A percentile compares a stretch with the other conserved stretches of the same genome.
Conservation (phyloP, 2,797 vertebrate species). For the Acipenser transmontanus region DNA sequence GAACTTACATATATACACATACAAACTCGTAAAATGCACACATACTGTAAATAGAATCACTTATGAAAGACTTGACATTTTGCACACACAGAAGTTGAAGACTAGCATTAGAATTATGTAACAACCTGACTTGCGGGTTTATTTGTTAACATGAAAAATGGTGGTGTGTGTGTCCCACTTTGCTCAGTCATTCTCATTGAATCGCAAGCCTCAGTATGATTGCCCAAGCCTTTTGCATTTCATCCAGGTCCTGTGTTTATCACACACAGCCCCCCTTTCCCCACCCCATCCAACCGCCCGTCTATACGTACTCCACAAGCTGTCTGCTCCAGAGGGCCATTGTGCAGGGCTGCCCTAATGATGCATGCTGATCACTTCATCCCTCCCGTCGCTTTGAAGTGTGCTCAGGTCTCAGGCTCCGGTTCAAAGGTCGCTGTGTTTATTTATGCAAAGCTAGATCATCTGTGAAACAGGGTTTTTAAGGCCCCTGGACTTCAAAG, state of each 20-base stretch:
- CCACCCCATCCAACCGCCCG: slow-evolving; percentile 18
- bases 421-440: slow-evolving; percentile 59
- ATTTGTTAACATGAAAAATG: too few relatives aligned
- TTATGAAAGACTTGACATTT: too few relatives aligned
- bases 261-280: not conserved
- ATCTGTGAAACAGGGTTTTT: slow-evolving; percentile 51
- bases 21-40: too few relatives aligned
- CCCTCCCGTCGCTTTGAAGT: slow-evolving; percentile 51
- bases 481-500: slow-evolving; percentile 51
- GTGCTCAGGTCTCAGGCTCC: slow-evolving; percentile 49
- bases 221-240: slow-evolving; percentile 44
- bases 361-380: slow-evolving; percentile 51
- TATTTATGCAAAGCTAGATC: slow-evolving; percentile 63
- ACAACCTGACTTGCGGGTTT: too few relatives aligned
- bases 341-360: slow-evolving; percentile 35
- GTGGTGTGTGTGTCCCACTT: too few relatives aligned
- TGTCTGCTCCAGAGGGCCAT: slow-evolving; percentile 15
- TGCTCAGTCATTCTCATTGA: too few relatives aligned
- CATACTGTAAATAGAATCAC: too few relatives aligned
- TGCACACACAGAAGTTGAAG: too few relatives aligned
- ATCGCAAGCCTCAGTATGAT: slow-evolving; percentile 15
- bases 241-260: slow-evolving; percentile 20
- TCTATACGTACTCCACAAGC: slow-evolving; percentile 19
- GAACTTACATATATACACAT: too few relatives aligned
- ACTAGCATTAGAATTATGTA: too few relatives aligned